phyloP scores from a whole-genome alignment of 2,113 vertebrate genomes.

The Lepisosteus oculatus region DNA sequence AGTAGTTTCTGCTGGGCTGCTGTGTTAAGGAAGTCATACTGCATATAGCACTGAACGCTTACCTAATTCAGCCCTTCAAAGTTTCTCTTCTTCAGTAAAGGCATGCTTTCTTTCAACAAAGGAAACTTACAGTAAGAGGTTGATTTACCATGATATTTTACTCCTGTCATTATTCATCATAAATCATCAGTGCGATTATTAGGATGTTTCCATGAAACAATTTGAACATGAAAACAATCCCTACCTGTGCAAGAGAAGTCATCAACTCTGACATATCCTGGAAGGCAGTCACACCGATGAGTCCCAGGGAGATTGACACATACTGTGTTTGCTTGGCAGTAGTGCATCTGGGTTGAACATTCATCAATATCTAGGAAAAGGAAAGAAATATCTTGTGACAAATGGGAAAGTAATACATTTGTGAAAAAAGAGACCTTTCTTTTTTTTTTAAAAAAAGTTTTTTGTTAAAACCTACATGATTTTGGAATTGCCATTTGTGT shows the following conservation, averaged over 20 bases:
- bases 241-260: slow-evolving; percentile 94
- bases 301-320: slow-evolving; percentile 87
- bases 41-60: too few species aligned
- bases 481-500: neutral
- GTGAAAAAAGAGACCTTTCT: neutral
- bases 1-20: too few species aligned
- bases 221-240: slow-evolving; percentile 13
- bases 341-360: slow-evolving; percentile 90
- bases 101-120: too few species aligned
- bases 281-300: slow-evolving; percentile 86
- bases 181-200: too few species aligned
- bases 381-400: slow-evolving; percentile 25
- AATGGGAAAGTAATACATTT: neutral
- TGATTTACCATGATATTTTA: too few species aligned
- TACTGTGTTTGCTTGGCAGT: slow-evolving; percentile 87
- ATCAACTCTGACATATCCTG: slow-evolving; percentile 84
- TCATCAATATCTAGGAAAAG: slow-evolving; percentile 84
- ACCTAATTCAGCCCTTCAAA: too few species aligned
- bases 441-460: neutral
- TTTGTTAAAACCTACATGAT: neutral
- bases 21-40: too few species aligned
- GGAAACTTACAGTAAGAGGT: too few species aligned
- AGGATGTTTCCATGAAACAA: too few species aligned
- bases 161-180: too few species aligned
- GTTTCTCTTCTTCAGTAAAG: too few species aligned